These are phyloP conservation scores for Eolophus roseicapilla DNA, from an alignment of 2,113 vertebrate genomes.

Conservation along the genomic window DNA sequence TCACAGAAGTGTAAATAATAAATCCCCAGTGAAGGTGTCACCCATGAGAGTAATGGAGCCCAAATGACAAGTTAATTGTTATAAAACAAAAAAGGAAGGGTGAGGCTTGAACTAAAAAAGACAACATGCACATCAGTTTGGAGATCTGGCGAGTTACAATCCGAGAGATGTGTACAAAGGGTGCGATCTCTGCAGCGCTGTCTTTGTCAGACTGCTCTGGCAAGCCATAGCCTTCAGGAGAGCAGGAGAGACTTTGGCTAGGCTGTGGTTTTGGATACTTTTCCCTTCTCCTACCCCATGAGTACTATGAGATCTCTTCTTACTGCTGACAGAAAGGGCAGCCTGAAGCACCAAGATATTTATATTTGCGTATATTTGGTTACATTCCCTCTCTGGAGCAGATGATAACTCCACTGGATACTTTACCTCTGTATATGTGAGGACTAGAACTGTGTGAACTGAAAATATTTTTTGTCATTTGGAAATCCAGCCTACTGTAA, in stretches of 20 bases:
- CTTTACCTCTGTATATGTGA: not conserved
- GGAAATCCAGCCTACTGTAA: not conserved
- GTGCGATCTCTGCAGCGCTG: not conserved
- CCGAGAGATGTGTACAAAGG: too few species aligned
- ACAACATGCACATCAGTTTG: accelerated
- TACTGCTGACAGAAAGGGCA: not conserved
- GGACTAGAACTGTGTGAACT: not conserved
- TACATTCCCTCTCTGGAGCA: not conserved
- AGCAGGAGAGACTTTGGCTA: not conserved
- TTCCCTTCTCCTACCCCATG: not conserved
- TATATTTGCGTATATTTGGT: not conserved
- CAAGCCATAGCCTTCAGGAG: not conserved
- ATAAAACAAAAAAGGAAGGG: not conserved
- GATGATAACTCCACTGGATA: not conserved
- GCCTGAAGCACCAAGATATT: not conserved
- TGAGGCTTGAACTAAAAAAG: not conserved
- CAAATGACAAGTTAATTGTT: not conserved
- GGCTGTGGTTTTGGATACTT: not conserved
- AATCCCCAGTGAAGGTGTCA: not conserved
- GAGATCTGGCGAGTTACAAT: not conserved
- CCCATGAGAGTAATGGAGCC: not conserved
- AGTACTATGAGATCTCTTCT: not conserved
- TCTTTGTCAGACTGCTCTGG: not conserved
- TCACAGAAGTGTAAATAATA: not conserved
- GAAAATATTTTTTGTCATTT: not conserved